Percentiles rank a stretch among this genome's conserved stretches.
These are phyloP conservation scores for Crocallis elinguaria DNA, from an alignment of 2,888 invertebrate species.

Conservation along the genomic window DNA sequence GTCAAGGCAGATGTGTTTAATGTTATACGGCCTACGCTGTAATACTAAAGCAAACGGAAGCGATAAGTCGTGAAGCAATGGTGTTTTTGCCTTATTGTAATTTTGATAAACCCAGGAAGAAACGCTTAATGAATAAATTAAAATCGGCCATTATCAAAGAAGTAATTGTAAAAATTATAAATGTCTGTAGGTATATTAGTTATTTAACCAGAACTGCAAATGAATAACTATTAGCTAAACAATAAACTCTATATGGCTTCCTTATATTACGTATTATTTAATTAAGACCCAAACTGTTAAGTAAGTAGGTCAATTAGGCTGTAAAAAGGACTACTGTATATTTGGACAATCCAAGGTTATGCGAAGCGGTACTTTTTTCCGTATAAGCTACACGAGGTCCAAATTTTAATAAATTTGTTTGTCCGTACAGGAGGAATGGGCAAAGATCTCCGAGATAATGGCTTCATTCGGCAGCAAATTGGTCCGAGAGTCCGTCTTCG, in stretches of 20 bases:
- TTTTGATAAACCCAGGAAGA: constrained; percentile 2
- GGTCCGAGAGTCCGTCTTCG: constrained; percentile 90
- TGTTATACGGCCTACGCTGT: constrained; percentile 28
- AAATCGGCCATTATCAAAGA: neutral
- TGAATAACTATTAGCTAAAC: no score
- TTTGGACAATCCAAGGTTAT: no score
- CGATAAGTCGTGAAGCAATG: constrained; percentile 14
- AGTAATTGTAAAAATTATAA: neutral
- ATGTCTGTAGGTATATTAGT: neutral
- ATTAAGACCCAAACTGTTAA: no score
- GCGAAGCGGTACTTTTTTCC: no score
- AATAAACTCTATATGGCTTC: no score
- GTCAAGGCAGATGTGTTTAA: constrained; percentile 26
- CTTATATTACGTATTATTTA: no score
- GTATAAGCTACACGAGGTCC: no score
- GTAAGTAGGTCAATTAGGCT: no score
- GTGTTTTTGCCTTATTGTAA: constrained; percentile 5
- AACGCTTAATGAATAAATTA: neutral
- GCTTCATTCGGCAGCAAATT: constrained; percentile 95
- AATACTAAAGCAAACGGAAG: constrained; percentile 35
- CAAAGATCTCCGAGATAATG: constrained; percentile 97
- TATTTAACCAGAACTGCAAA: neutral
- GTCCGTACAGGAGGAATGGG: constrained; percentile 93
- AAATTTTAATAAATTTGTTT: neutral
- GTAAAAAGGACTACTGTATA: no score